Conservation (phyloP, 2,888 invertebrate genomes). For the Plebejus argus region DNA sequence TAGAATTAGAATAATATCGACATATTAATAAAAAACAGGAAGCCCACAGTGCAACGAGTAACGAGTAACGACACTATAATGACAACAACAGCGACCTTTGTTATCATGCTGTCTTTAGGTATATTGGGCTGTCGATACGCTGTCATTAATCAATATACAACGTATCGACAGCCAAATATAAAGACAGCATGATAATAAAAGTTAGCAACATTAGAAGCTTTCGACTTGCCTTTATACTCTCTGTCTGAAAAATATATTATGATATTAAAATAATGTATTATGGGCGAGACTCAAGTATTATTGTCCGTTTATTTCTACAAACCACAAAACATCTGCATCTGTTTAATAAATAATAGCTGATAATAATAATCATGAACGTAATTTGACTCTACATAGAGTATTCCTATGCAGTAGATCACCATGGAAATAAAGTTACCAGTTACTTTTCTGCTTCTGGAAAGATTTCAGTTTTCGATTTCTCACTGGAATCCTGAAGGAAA, state of each 20-base stretch:
- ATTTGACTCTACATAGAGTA: neutral
- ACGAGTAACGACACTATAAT: too few relatives aligned
- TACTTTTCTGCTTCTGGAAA: neutral
- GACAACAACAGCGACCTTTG: too few relatives aligned
- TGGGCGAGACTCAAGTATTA: neutral
- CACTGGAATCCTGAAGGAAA: neutral
- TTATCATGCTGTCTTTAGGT: too few relatives aligned
- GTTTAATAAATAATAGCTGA: neutral
- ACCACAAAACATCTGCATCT: neutral
- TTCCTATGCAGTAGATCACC: neutral
- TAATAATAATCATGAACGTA: neutral
- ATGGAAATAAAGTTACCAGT: neutral
- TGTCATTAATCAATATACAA: too few relatives aligned
- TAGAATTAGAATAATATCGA: too few relatives aligned
- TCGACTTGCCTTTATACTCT: too few relatives aligned
- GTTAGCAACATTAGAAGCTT: too few relatives aligned
- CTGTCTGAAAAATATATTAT: neutral
- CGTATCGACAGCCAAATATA: too few relatives aligned
- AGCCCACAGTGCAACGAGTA: too few relatives aligned
- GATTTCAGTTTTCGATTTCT: neutral
- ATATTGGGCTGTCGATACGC: too few relatives aligned
- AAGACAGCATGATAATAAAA: too few relatives aligned
- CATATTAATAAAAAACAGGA: too few relatives aligned
- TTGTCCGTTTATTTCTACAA: neutral
- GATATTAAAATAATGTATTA: neutral